These are phyloP conservation scores for Neoarius graeffei DNA, from an alignment of 2,113 vertebrate genomes.

Conservation along the genomic window DNA sequence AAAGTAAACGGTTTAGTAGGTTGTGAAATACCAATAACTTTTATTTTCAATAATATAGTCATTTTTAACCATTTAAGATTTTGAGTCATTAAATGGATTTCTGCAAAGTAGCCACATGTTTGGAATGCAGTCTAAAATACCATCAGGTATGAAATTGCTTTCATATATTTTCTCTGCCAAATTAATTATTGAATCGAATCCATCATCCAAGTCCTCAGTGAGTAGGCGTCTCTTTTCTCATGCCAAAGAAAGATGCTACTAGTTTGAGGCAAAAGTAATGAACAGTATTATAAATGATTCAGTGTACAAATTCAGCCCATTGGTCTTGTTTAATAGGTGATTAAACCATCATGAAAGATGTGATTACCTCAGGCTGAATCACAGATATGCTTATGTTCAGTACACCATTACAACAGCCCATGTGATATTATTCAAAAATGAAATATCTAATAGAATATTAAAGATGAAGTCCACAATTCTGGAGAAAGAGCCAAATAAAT, in stretches of 20 bases:
- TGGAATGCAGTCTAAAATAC: not conserved
- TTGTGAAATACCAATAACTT: not conserved
- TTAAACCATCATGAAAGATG: not conserved
- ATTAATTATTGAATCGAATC: not conserved
- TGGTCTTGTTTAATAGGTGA: not conserved
- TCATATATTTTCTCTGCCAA: not conserved
- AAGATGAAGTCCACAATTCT: too few species aligned
- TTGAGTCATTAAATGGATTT: not conserved
- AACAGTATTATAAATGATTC: not conserved
- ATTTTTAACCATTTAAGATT: not conserved
- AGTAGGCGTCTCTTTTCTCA: not conserved
- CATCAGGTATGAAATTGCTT: not conserved
- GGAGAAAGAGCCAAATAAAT: too few species aligned
- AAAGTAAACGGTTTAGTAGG: not conserved
- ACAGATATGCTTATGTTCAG: not conserved
- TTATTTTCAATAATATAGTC: not conserved
- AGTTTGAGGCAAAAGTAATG: not conserved
- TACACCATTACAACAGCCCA: not conserved
- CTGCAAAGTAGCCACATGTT: not conserved
- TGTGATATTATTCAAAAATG: not conserved
- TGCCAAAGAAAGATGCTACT: not conserved
- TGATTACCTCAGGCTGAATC: too few species aligned
- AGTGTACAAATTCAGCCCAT: not conserved
- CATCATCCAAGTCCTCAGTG: not conserved
- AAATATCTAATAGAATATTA: not conserved